Evolutionary conservation across 2,113 vertebrate genomes (phyloP), one percentile per base, ranked within the genome.

Genomic region (Suncus etruscus): DNA sequence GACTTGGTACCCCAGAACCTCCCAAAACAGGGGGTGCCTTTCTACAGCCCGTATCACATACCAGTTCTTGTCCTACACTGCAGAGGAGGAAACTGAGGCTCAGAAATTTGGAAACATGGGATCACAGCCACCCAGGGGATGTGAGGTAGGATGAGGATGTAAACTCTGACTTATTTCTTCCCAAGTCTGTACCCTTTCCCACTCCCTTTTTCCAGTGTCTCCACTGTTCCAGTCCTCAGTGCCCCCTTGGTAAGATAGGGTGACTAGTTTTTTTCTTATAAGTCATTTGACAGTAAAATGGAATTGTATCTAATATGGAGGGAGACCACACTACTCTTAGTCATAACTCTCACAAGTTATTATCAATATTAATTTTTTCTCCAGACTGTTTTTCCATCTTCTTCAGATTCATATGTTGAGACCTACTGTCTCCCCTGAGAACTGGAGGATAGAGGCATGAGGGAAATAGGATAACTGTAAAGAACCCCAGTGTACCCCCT

Each of bases 121-220:
- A 24, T 74, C 31, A 70, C 63, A 70, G 58, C 54, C 25, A 32
- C 20, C 8, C 1, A 20, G 16, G 5, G 22, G 51, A 6, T 0
- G 48, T 39, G 50, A 9, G 11, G 1, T 1, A 18, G 31, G 51
- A n/a, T 4, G 16, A 24, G 27, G 61, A 22, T n/a, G 11, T 11
- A 24, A 61, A 29, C 10, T 87, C 45, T 58, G 82, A 83, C 11
- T n/a, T 39, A 5, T 7, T 27, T 45, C 50, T 14, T 75, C 25
- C 14, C 1, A n/a, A 0, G 1, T 50, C 63, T 0, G 0, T 8
- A 70, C 31, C 7, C 1, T 6, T 1, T 1, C 32, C 70, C 31
- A 1, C 1, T 14, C 51, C 27, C 11, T 65, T 50, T 39, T 75
- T 87, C 14, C 74, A 69, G 58, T 8, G 47, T 65, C 16, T 22